Conservation (phyloP, 1,140 invertebrate species). For the Caenorhabditis inopinata region DNA sequence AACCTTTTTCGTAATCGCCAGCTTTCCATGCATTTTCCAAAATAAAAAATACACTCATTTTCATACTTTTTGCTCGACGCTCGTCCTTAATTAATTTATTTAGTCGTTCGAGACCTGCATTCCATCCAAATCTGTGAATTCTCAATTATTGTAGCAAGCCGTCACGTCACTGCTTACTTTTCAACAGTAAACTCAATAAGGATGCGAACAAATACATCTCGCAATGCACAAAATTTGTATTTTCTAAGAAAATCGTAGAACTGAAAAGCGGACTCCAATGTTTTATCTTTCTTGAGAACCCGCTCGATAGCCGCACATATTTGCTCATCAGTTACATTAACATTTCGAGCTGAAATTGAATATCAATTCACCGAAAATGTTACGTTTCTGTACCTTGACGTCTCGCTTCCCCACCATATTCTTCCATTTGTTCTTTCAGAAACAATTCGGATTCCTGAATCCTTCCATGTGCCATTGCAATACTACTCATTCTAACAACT, state of each 20-base stretch:
- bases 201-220: conserved; percentile 2
- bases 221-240: background rate
- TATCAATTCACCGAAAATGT: background rate
- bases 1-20: background rate
- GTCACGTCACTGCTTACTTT: conserved; percentile 7
- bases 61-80: background rate
- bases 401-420: background rate
- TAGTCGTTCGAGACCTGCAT: background rate
- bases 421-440: conserved; percentile 20
- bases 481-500: conserved; percentile 18
- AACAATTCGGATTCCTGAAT: background rate
- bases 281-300: background rate
- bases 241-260: conserved; percentile 11
- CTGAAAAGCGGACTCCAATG: background rate
- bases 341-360: background rate
- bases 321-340: background rate
- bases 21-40: background rate
- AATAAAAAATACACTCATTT: conserved; percentile 14
- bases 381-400: background rate
- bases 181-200: background rate
- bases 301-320: background rate
- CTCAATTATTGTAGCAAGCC: background rate
- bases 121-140: background rate
- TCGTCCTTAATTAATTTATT: background rate
- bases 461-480: background rate